Evolutionary conservation across 2,888 invertebrate genomes (phyloP).

Genomic region (Blera fallax): DNA sequence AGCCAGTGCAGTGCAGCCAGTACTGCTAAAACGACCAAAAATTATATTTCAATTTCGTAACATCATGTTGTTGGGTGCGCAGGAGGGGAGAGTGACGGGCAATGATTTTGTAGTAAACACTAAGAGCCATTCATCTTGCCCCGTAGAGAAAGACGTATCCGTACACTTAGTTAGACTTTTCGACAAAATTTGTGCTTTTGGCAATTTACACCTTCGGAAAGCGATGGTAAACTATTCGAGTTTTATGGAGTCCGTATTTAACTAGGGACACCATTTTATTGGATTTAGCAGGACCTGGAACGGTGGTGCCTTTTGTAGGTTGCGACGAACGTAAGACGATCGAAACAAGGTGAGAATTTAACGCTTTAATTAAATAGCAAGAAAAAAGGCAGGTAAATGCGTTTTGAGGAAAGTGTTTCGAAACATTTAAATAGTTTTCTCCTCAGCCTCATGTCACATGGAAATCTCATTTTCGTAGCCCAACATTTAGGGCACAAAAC

Average conservation of each 20-base stretch:
- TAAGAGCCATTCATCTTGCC: slow-evolving; percentile 46
- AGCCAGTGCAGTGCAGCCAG: background rate
- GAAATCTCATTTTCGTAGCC: too few relatives aligned
- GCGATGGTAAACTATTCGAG: background rate
- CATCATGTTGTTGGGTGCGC: slow-evolving; percentile 49
- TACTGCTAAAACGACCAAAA: slow-evolving; percentile 64
- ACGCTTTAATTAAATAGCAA: slow-evolving; percentile 56
- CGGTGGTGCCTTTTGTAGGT: background rate
- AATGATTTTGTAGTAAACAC: slow-evolving; percentile 15
- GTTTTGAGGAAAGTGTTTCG: slow-evolving; percentile 7
- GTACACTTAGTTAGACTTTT: slow-evolving; percentile 73
- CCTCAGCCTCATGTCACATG: too few relatives aligned
- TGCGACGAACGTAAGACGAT: slow-evolving; percentile 33
- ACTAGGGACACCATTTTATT: slow-evolving; percentile 44
- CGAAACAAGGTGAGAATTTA: slow-evolving; percentile 48
- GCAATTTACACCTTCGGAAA: slow-evolving; percentile 75
- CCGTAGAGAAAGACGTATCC: slow-evolving; percentile 10
- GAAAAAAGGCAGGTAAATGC: background rate
- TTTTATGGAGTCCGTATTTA: slow-evolving; percentile 48
- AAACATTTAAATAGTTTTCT: background rate
- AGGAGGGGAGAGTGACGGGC: background rate
- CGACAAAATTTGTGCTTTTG: slow-evolving; percentile 75
- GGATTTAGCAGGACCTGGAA: slow-evolving; percentile 43
- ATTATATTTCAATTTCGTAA: slow-evolving; percentile 71
- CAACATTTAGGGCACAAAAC: too few relatives aligned